Evolutionary conservation across 2,797 vertebrate genomes (phyloP), one percentile per base, ranked within the genome.

Genomic region (Chaenodraco wilsoni): DNA sequence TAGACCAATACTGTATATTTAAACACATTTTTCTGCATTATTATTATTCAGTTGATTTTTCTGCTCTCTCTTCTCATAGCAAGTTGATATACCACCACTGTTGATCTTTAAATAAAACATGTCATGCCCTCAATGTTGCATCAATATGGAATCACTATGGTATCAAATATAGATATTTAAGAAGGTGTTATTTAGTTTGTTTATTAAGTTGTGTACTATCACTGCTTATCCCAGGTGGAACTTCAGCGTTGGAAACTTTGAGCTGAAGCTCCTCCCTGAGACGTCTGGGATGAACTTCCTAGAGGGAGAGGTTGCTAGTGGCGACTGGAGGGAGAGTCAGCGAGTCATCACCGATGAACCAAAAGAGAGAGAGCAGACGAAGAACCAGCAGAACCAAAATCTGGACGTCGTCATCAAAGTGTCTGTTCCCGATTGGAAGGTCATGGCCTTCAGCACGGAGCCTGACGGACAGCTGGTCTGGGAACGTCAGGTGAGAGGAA

Each of bases 161-260:
- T 37, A 27, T 27, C 27, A 27, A 27, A 27, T 27, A 7, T 37
- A 9, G 33, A 37, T 37, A 37, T 37, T 37, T 37, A 37, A 37
- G 33, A 37, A 37, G 6, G 33, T 37, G 27, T 27, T 27, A 37
- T 37, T 7, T 37, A 37, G 33, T 8, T 12, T 3, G n/a, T 31
- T 43, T 48, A 52, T 55, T 40, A 17, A 44, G 0, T 15, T 6
- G 2, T 59, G 5, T 10, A 0, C 23, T 55, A 0, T 27, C 17
- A 4, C 49, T 65, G n/a, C 58, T n/a, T 10, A 14, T 74, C 59
- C 74, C 74, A 99, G 98, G 95, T 99, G 98, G 98, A 99, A 99
- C 95, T 99, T 99, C 94, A 99, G 98, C 3, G 98, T 99, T 56
- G 98, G 98, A 69, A 98, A 96, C 94, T 99, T 97, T 72, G 97